Evolutionary conservation across 2,113 vertebrate genomes (phyloP).

Genomic region (Chascanopsetta lugubris): DNA sequence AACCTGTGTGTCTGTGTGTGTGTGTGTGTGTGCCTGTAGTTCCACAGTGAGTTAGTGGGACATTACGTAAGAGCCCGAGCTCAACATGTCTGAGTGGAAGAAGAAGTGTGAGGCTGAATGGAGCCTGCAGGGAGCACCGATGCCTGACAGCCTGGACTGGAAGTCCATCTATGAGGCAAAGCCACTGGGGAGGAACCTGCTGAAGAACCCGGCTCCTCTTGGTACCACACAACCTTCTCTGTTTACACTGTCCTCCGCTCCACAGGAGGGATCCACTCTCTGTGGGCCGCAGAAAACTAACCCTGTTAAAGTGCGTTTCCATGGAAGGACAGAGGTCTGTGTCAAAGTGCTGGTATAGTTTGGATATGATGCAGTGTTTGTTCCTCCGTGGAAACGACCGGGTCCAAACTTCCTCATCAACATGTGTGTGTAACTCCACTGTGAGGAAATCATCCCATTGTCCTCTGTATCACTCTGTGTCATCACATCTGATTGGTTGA

Average conservation of each 20-base stretch:
- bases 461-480: neutral
- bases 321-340: no score
- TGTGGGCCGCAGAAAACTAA: no score
- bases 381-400: no score
- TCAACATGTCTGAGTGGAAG: conserved; percentile 73
- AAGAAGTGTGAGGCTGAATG: conserved; percentile 64
- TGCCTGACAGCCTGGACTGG: conserved; percentile 80
- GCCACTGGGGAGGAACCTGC: conserved; percentile 84
- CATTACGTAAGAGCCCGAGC: fast-evolving
- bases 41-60: conserved; percentile 15
- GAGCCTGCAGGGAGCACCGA: conserved; percentile 58
- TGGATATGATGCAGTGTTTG: no score
- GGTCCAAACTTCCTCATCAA: no score
- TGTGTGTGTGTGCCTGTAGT: no score
- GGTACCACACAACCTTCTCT: conserved; percentile 75
- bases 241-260: neutral
- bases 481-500: neutral
- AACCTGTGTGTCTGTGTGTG: fast-evolving
- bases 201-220: conserved; percentile 84
- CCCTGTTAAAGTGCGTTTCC: no score
- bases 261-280: neutral
- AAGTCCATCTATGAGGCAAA: conserved; percentile 73
- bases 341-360: no score
- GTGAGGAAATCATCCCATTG: no score
- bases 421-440: neutral